A percentile compares a stretch with the other conserved stretches of the same genome.
Conservation (phyloP, 2,113 vertebrate genomes). For the Callospermophilus lateralis region DNA sequence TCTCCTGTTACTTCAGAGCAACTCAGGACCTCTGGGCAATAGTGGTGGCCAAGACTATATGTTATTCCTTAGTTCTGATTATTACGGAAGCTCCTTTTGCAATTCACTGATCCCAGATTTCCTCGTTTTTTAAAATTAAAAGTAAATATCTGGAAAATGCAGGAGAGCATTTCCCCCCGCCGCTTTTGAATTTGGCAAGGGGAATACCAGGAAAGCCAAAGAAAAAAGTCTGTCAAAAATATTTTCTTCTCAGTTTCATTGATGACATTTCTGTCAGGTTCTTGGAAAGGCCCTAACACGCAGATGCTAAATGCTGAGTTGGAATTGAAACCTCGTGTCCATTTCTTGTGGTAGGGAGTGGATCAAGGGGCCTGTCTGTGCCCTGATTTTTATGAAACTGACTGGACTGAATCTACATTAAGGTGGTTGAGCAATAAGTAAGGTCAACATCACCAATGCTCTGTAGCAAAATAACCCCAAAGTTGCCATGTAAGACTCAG, state of each 20-base stretch:
- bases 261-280: slow-evolving; percentile 82
- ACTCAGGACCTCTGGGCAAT: background rate
- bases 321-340: slow-evolving; percentile 74
- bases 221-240: slow-evolving; percentile 74
- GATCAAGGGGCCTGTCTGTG: slow-evolving; percentile 44
- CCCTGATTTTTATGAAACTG: slow-evolving; percentile 50
- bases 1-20: slow-evolving; percentile 6
- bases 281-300: slow-evolving; percentile 65
- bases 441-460: background rate
- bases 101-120: slow-evolving; percentile 39
- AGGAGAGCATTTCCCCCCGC: slow-evolving; percentile 78
- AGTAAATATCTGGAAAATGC: slow-evolving; percentile 56
- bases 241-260: slow-evolving; percentile 80
- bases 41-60: background rate
- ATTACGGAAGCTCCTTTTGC: background rate
- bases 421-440: slow-evolving; percentile 35
- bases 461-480: slow-evolving; percentile 22
- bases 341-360: slow-evolving; percentile 60
- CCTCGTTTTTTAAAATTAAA: background rate
- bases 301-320: slow-evolving; percentile 69
- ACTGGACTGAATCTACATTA: slow-evolving; percentile 33
- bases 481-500: background rate
- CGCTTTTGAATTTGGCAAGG: slow-evolving; percentile 82
- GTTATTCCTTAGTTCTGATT: background rate
- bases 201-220: slow-evolving; percentile 69